Evolutionary conservation across 2,113 vertebrate genomes (phyloP).

Genomic region (Amia ocellicauda): DNA sequence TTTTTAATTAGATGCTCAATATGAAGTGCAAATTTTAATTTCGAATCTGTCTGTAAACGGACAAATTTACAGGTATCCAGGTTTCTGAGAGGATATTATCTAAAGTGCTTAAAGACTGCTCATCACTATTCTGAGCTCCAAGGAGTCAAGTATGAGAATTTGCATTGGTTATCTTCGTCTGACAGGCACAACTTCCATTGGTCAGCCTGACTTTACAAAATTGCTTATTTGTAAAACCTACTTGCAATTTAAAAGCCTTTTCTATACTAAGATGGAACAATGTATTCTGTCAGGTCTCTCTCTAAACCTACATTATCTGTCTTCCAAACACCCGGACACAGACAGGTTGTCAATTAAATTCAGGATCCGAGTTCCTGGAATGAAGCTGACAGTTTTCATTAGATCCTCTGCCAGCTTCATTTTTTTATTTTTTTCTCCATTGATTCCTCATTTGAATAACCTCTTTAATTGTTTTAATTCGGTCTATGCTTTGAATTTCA

Average conservation of each 20-base stretch:
- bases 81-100: constrained; percentile 22
- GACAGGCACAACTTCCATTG: neutral
- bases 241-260: constrained; percentile 5
- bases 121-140: constrained; percentile 29
- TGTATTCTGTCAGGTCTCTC: constrained; percentile 40
- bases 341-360: constrained; percentile 67
- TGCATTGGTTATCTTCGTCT: constrained; percentile 4
- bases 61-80: constrained; percentile 18
- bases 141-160: neutral
- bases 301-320: constrained; percentile 46
- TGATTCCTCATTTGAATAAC: constrained; percentile 33
- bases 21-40: constrained; percentile 37
- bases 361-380: constrained; percentile 53
- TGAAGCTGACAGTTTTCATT: constrained; percentile 57
- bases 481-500: constrained; percentile 17
- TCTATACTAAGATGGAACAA: constrained; percentile 17
- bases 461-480: constrained; percentile 31
- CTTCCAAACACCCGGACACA: constrained; percentile 44
- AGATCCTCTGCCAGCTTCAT: constrained; percentile 40
- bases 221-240: neutral
- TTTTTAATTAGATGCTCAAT: constrained; percentile 44
- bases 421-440: constrained; percentile 48
- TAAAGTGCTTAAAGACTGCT: constrained; percentile 18
- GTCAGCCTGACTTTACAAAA: constrained; percentile 11
- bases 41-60: constrained; percentile 17